phyloP scores from a whole-genome alignment of 2,888 invertebrate species.

The Uropetala carovei region DNA sequence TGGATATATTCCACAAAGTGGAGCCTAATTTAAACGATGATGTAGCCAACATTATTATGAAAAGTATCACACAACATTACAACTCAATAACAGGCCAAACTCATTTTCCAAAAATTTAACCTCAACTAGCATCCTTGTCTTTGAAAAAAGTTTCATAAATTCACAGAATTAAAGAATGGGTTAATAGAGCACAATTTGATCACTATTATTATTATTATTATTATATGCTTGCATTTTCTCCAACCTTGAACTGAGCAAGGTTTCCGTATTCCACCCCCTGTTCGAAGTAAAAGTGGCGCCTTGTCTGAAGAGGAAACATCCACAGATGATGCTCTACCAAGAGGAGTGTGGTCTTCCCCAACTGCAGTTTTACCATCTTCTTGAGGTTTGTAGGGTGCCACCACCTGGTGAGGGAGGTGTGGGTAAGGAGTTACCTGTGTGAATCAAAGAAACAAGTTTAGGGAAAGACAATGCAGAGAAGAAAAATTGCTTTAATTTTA shows the following conservation, averaged over 20 bases:
- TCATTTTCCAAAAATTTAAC: too few relatives aligned
- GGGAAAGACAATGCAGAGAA: not conserved
- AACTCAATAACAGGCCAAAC: too few relatives aligned
- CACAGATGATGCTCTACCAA: slow-evolving; percentile 69
- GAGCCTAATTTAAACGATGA: too few relatives aligned
- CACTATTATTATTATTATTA: too few relatives aligned
- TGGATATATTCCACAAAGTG: too few relatives aligned
- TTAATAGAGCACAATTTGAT: too few relatives aligned
- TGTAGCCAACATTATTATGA: too few relatives aligned
- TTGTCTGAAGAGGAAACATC: slow-evolving; percentile 72
- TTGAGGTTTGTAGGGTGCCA: slow-evolving; percentile 92
- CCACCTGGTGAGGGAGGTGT: slow-evolving; percentile 90
- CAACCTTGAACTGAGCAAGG: slow-evolving; percentile 27
- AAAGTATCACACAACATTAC: too few relatives aligned
- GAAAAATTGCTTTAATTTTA: too few relatives aligned
- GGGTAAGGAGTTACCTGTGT: slow-evolving; percentile 77
- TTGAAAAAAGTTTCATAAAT: too few relatives aligned
- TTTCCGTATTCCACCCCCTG: slow-evolving; percentile 24
- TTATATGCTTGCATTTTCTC: not conserved
- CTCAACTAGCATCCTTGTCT: too few relatives aligned
- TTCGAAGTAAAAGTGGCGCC: slow-evolving; percentile 72
- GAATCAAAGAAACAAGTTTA: not conserved
- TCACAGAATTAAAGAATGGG: too few relatives aligned
- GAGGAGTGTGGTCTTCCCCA: slow-evolving; percentile 68
- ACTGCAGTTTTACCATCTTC: slow-evolving; percentile 78